These are phyloP conservation scores for Hydraecia micacea DNA, from an alignment of 2,888 invertebrate species.

Conservation along the genomic window DNA sequence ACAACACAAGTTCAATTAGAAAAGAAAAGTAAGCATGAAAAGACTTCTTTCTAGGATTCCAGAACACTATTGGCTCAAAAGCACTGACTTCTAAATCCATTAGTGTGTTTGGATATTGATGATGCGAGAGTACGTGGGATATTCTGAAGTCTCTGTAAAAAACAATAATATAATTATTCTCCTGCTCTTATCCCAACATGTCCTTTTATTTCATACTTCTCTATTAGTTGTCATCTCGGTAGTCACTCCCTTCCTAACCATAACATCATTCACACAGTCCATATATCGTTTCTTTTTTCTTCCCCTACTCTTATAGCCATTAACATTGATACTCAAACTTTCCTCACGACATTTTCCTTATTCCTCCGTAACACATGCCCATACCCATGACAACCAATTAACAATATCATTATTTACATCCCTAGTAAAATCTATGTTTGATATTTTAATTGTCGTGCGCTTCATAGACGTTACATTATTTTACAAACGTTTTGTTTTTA, in stretches of 20 bases:
- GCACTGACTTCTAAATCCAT: slow-evolving; percentile 93
- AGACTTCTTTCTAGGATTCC: slow-evolving; percentile 90
- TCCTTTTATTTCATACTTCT: too few species aligned
- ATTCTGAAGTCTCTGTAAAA: slow-evolving; percentile 93
- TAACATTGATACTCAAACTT: too few species aligned
- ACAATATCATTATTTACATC: not conserved
- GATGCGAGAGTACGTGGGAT: slow-evolving; percentile 94
- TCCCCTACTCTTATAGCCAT: too few species aligned
- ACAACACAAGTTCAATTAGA: slow-evolving; percentile 84
- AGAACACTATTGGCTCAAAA: slow-evolving; percentile 92
- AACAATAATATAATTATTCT: slow-evolving; percentile 2
- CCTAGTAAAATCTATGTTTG: not conserved
- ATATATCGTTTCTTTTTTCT: too few species aligned
- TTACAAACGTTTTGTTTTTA: not conserved
- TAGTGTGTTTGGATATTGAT: slow-evolving; percentile 94
- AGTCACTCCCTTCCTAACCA: too few species aligned
- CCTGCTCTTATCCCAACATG: too few species aligned
- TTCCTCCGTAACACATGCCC: too few species aligned
- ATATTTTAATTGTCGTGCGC: slow-evolving; percentile 15
- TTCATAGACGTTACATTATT: not conserved
- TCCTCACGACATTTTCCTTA: too few species aligned
- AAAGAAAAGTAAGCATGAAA: slow-evolving; percentile 86
- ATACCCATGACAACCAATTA: too few species aligned
- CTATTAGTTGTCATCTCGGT: too few species aligned
- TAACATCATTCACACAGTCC: too few species aligned